Conservation (phyloP, 2,113 vertebrate genomes). For the Sinocyclocheilus anshuiensis region DNA sequence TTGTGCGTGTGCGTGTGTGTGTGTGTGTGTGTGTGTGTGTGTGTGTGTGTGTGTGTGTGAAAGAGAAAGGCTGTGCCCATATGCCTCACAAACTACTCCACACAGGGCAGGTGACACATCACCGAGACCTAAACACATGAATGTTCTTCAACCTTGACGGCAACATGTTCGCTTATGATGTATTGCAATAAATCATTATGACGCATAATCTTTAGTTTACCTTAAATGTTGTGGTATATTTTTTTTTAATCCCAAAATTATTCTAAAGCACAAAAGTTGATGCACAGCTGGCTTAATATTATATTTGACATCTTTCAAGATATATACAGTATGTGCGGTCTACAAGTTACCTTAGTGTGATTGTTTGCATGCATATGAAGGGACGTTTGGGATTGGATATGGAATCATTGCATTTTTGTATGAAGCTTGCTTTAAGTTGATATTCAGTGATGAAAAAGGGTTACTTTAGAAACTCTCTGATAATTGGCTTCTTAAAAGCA, state of each 20-base stretch:
- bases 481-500: conserved; percentile 81
- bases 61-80: conserved; percentile 10
- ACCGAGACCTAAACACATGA: conserved; percentile 4
- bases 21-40: not conserved
- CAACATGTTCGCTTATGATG: not conserved
- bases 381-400: conserved; percentile 27
- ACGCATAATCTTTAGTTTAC: conserved; percentile 10
- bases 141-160: conserved; percentile 12
- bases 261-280: not conserved
- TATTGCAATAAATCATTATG: conserved; percentile 19
- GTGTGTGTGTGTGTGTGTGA: conserved; percentile 11
- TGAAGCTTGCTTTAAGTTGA: conserved; percentile 37
- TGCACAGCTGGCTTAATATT: not conserved
- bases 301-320: not conserved
- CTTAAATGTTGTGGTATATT: not conserved
- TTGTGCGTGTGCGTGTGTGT: conserved; percentile 44
- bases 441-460: conserved; percentile 58
- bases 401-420: conserved; percentile 32
- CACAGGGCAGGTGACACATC: conserved; percentile 34
- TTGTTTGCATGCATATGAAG: conserved; percentile 1
- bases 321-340: not conserved
- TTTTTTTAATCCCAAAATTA: not conserved
- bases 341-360: not conserved
- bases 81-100: conserved; percentile 14
- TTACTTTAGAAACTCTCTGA: conserved; percentile 79